A percentile compares a stretch with the other conserved stretches of the same genome.
These are phyloP conservation scores for Acanthornis magna DNA, from an alignment of 2,797 vertebrate genomes.

Conservation along the genomic window DNA sequence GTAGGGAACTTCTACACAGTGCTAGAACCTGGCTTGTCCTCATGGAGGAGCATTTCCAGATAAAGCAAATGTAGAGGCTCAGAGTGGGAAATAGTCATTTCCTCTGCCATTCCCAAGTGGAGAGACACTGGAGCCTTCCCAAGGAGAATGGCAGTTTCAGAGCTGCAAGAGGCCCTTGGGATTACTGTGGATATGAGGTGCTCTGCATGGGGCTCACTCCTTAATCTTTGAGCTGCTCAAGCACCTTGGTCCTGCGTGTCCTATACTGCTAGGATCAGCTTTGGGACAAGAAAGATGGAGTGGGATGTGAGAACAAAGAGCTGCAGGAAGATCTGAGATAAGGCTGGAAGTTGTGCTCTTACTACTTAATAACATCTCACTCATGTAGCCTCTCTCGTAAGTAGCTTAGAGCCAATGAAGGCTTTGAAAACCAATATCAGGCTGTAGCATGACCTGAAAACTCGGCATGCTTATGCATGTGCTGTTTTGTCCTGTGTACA, in stretches of 20 bases:
- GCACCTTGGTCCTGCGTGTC: not conserved
- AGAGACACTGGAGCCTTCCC: not conserved
- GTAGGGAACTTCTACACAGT: not conserved
- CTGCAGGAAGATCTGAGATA: not conserved
- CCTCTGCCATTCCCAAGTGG: fast-evolving
- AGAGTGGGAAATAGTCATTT: not conserved
- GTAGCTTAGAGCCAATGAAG: not conserved
- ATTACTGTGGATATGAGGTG: not conserved
- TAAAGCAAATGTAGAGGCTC: not conserved
- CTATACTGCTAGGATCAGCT: not conserved
- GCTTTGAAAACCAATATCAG: not conserved
- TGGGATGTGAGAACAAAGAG: not conserved
- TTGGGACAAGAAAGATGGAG: not conserved
- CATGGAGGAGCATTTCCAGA: not conserved
- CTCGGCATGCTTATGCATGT: not conserved
- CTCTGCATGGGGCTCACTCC: not conserved
- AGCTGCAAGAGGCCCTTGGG: not conserved
- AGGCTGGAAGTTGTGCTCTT: not conserved
- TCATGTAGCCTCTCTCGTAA: not conserved
- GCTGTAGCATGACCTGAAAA: not conserved
- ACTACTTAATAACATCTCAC: not conserved
- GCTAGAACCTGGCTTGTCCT: not conserved
- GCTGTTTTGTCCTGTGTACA: not conserved
- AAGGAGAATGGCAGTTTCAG: not conserved
- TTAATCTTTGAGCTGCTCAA: not conserved